A percentile compares a stretch with the other conserved stretches of the same genome.
Conservation (phyloP, 1,140 invertebrate genomes). For the Pteromalus puparum region DNA sequence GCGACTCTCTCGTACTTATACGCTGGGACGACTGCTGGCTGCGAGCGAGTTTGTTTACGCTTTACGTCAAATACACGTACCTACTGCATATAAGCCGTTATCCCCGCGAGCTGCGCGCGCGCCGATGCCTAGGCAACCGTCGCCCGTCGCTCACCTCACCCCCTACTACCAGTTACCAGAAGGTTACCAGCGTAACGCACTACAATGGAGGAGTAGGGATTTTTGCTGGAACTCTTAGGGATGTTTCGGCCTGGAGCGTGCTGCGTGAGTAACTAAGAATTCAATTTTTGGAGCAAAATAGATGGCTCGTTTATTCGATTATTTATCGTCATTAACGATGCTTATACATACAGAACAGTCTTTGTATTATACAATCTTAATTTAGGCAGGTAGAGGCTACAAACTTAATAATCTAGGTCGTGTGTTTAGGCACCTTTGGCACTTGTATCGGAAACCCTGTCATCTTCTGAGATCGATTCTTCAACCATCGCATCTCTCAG, state of each 20-base stretch:
- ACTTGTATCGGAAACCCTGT: slow-evolving; percentile 28
- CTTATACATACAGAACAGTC: neutral
- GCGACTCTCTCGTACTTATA: neutral
- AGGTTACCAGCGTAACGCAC: too few relatives aligned
- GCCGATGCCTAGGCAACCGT: slow-evolving; percentile 47
- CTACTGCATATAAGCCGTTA: slow-evolving; percentile 31
- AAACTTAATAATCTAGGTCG: neutral
- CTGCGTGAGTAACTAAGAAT: neutral
- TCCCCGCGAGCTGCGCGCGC: slow-evolving; percentile 35
- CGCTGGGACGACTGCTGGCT: neutral
- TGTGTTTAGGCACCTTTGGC: slow-evolving; percentile 14
- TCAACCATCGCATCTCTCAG: slow-evolving; percentile 26
- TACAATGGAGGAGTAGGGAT: neutral
- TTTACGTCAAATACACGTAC: slow-evolving; percentile 46
- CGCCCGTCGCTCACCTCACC: neutral
- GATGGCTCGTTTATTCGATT: neutral
- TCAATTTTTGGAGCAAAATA: neutral
- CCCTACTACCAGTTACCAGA: too few relatives aligned
- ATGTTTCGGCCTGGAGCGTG: neutral
- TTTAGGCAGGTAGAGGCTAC: neutral
- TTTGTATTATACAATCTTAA: neutral
- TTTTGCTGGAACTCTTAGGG: neutral
- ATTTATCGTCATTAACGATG: neutral
- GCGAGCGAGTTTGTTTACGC: slow-evolving; percentile 48
- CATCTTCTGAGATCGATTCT: slow-evolving; percentile 29